Evolutionary conservation across 2,797 vertebrate species (phyloP).

Genomic region (Syndactyla subalaris): DNA sequence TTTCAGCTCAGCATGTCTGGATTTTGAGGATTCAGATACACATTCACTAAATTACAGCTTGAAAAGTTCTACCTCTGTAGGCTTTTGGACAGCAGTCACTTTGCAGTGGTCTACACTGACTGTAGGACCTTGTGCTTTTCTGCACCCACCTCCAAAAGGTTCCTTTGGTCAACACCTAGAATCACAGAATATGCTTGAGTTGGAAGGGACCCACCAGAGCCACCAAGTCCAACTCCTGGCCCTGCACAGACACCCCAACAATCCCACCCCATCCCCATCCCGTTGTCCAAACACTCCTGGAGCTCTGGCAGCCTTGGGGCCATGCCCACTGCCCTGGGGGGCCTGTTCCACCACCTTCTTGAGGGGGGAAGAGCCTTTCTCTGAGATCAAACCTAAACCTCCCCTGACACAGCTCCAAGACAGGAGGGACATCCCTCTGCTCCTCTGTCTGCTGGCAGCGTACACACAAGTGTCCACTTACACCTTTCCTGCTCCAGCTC

Average conservation of each 20-base stretch:
- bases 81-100: not conserved
- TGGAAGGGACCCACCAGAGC: not conserved
- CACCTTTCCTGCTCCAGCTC: not conserved
- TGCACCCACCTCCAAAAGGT: not conserved
- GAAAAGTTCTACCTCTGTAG: not conserved
- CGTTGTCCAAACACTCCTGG: rapidly evolving
- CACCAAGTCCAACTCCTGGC: rapidly evolving
- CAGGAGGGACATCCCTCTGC: not conserved
- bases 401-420: not conserved
- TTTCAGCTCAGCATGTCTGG: not conserved
- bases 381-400: not conserved
- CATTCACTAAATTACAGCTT: not conserved
- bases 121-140: not conserved
- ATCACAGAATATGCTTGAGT: not conserved
- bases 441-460: not conserved
- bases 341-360: not conserved
- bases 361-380: not conserved
- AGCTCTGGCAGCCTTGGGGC: not conserved
- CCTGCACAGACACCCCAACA: not conserved
- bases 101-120: not conserved
- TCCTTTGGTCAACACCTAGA: not conserved
- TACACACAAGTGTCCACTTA: not conserved
- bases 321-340: not conserved
- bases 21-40: not conserved
- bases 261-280: not conserved